These are phyloP conservation scores for Lacanobia oleracea DNA, from an alignment of 2,888 invertebrate species.

Conservation along the genomic window DNA sequence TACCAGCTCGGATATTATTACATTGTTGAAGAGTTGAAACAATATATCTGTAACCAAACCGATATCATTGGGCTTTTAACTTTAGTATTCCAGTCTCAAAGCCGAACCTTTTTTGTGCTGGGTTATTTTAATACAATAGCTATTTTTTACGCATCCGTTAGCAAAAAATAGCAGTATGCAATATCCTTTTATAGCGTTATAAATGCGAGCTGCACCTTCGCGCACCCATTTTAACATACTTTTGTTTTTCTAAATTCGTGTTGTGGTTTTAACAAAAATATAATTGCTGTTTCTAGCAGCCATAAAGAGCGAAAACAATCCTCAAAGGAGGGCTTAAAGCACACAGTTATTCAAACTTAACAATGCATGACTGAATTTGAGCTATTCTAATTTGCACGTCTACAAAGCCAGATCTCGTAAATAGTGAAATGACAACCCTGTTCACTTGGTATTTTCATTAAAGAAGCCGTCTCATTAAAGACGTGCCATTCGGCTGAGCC, in stretches of 20 bases:
- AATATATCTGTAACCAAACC: constrained; percentile 37
- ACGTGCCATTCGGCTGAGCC: constrained; percentile 80
- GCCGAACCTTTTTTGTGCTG: constrained; percentile 37
- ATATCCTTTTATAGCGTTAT: constrained; percentile 55
- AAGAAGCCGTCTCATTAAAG: constrained; percentile 88
- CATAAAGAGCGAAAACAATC: constrained; percentile 39
- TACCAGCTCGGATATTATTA: constrained; percentile 32
- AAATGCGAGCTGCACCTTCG: constrained; percentile 30
- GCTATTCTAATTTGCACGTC: constrained; percentile 61
- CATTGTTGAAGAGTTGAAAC: constrained; percentile 42
- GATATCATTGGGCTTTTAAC: constrained; percentile 41
- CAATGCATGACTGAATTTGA: constrained; percentile 49
- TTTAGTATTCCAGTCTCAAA: constrained; percentile 52
- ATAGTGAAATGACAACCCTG: constrained; percentile 71
- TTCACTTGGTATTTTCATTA: constrained; percentile 87
- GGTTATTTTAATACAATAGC: constrained; percentile 56
- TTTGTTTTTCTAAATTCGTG: constrained; percentile 50
- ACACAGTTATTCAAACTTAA: constrained; percentile 35
- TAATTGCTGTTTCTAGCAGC: constrained; percentile 27
- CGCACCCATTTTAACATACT: constrained; percentile 20
- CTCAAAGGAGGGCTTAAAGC: constrained; percentile 36
- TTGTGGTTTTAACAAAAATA: constrained; percentile 31
- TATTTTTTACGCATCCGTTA: constrained; percentile 49
- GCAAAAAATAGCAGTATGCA: constrained; percentile 50
- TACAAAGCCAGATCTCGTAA: constrained; percentile 66